Conservation (phyloP, 2,888 invertebrate genomes). For the Noctua pronuba region DNA sequence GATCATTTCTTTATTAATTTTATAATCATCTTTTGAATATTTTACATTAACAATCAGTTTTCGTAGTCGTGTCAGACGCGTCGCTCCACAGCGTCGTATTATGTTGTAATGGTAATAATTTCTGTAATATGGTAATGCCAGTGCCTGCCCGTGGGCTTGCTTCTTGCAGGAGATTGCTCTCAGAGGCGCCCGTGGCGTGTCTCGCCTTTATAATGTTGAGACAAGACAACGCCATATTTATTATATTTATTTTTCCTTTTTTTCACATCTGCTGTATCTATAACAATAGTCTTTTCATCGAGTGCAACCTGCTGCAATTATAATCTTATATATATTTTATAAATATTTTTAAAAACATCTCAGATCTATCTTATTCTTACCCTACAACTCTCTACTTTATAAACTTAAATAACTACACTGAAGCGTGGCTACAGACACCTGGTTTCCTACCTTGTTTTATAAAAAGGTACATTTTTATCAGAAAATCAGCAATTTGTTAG, state of each 20-base stretch:
- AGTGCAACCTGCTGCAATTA: neutral
- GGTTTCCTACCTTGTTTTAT: slow-evolving; percentile 61
- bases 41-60: slow-evolving; percentile 35
- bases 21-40: neutral
- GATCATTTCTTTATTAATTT: neutral
- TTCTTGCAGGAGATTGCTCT: slow-evolving; percentile 77
- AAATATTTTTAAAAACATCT: slow-evolving; percentile 10
- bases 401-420: slow-evolving; percentile 42
- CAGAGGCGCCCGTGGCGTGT: slow-evolving; percentile 71
- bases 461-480: slow-evolving; percentile 69
- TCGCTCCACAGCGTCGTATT: slow-evolving; percentile 67
- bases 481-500: slow-evolving; percentile 73
- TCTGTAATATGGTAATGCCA: slow-evolving; percentile 82
- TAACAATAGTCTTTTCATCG: slow-evolving; percentile 9
- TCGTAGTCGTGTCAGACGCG: slow-evolving; percentile 49
- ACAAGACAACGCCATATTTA: slow-evolving; percentile 60
- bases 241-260: neutral
- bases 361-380: slow-evolving; percentile 1
- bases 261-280: slow-evolving; percentile 1
- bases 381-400: slow-evolving; percentile 15
- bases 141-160: slow-evolving; percentile 73
- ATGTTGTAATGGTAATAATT: slow-evolving; percentile 82
- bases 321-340: slow-evolving; percentile 1
- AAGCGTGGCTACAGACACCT: slow-evolving; percentile 59
- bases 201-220: slow-evolving; percentile 60